A percentile compares a stretch with the other conserved stretches of the same genome.
Evolutionary conservation across 2,113 vertebrate species (phyloP).

Genomic region (Strix aluco): DNA sequence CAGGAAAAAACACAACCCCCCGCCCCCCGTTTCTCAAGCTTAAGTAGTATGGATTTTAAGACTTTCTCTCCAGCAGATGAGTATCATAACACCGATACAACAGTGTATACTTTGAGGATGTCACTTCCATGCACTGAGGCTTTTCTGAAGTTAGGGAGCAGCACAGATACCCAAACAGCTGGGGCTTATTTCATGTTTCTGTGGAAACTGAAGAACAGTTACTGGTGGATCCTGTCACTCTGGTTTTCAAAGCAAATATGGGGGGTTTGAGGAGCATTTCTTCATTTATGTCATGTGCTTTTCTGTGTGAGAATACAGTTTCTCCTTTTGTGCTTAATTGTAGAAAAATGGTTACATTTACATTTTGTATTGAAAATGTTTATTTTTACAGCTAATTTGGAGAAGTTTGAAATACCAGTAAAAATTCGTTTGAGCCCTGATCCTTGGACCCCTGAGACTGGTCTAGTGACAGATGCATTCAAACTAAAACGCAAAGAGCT

Average conservation of each 20-base stretch:
- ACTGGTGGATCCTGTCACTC: not conserved
- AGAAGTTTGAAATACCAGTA: slow-evolving; percentile 92
- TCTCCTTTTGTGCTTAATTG: not conserved
- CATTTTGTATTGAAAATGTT: not conserved
- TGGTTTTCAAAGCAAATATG: not conserved
- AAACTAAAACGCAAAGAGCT: slow-evolving; percentile 95
- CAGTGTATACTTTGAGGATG: not conserved
- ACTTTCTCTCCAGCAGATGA: not conserved
- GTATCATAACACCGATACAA: not conserved
- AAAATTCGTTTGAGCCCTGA: slow-evolving; percentile 92
- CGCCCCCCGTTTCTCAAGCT: not conserved
- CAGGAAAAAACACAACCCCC: not conserved
- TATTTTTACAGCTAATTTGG: slow-evolving; percentile 81
- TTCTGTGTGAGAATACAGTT: fast-evolving
- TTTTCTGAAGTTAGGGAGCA: not conserved
- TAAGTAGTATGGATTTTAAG: not conserved
- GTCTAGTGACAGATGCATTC: slow-evolving; percentile 95
- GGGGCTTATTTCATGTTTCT: not conserved
- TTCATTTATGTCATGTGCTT: fast-evolving
- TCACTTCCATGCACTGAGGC: not conserved
- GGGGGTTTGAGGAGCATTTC: not conserved
- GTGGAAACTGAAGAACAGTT: not conserved
- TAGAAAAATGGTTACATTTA: not conserved
- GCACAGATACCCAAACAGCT: not conserved
- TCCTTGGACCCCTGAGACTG: slow-evolving; percentile 94